Base-by-base conservation (phyloP, 2,888 invertebrate species). In the Leptinotarsa haldemani region DNA sequence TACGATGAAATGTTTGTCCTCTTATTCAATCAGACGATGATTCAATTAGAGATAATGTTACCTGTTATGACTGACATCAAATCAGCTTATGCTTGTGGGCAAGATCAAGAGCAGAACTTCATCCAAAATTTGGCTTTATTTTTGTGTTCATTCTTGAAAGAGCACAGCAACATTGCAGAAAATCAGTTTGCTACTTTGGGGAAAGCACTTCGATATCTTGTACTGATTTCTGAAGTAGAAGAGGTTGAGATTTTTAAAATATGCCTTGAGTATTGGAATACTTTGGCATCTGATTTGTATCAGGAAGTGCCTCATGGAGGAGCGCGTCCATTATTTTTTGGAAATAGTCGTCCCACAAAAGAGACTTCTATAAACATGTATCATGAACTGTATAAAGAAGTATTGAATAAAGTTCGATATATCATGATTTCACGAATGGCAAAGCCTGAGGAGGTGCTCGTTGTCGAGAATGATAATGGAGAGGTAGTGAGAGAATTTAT, bases 371-470 rank as follows among this genome's bases (percentile, higher is more conserved):
- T 69, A 25, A 76, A 71, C 63, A 75, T 68, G 53, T 77, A 75
- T 64, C 73, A 74, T 25, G 74, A 77, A 75, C 91, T 95, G 81
- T 96, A 96, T 86, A 91, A 93, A 74, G 93, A 94, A 83, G 94
- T 96, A 66, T 88, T 97, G 73, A 94, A 95, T 76, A 94, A 95
- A 89, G 94, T 99, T 56, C 92, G 99, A 61, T 95, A 95, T 84
- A 97, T 98, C 65, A 99, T 99, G 98, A 99, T 99, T 85, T 97
- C 97, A 75, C 92, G 99, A 83, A 99, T 99, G 99, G 99, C 99
- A 20, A 99, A 98, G 87, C 99, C 99, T 0, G 99, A 99, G 88
- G 99, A 99, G 89, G 99, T 99, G 50, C 90, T 99, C 76, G 98
- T 99, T 64, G 99, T 99, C 56, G 99, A 99, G 88, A 99, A 99